A percentile compares a stretch with the other conserved stretches of the same genome.
These are phyloP conservation scores for Lordiphosa collinella DNA, from an alignment of 1,140 invertebrate genomes.

Conservation along the genomic window DNA sequence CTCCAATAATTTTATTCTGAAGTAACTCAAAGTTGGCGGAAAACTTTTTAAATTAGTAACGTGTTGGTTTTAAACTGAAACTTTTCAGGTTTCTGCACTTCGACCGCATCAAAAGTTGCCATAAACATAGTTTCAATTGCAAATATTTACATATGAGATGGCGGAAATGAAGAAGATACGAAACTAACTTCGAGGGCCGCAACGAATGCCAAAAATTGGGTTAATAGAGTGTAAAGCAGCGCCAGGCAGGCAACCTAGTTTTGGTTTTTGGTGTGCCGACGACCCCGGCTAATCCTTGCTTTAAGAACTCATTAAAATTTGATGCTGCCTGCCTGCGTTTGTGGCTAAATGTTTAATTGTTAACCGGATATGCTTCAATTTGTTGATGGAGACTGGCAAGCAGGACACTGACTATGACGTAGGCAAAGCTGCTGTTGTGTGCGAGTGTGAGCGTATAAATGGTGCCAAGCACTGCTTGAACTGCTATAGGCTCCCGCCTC, in stretches of 20 bases:
- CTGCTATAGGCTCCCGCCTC: background rate
- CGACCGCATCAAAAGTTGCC: slow-evolving; percentile 22
- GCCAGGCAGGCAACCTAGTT: slow-evolving; percentile 56
- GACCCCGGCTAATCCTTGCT: slow-evolving; percentile 49
- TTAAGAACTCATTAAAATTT: slow-evolving; percentile 66
- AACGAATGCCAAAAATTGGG: slow-evolving; percentile 65
- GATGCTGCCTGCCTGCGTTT: slow-evolving; percentile 25
- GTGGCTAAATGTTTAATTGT: slow-evolving; percentile 31
- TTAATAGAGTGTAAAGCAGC: slow-evolving; percentile 76
- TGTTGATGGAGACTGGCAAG: slow-evolving; percentile 27
- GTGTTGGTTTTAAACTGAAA: slow-evolving; percentile 22
- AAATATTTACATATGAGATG: slow-evolving; percentile 12
- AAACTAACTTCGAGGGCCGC: slow-evolving; percentile 60
- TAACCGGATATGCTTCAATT: slow-evolving; percentile 5
- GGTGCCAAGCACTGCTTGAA: slow-evolving; percentile 51
- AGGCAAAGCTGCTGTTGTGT: slow-evolving; percentile 15
- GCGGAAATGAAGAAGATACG: slow-evolving; percentile 34
- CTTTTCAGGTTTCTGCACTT: slow-evolving; percentile 4
- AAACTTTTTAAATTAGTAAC: slow-evolving; percentile 55
- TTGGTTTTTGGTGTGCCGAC: slow-evolving; percentile 8
- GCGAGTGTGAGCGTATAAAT: slow-evolving; percentile 35
- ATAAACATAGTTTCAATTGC: slow-evolving; percentile 35
- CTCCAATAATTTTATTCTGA: slow-evolving; percentile 5
- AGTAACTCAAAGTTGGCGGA: slow-evolving; percentile 33
- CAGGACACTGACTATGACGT: slow-evolving; percentile 33